phyloP scores from a whole-genome alignment of 2,888 invertebrate genomes.

The Epinotia brunnichana region DNA sequence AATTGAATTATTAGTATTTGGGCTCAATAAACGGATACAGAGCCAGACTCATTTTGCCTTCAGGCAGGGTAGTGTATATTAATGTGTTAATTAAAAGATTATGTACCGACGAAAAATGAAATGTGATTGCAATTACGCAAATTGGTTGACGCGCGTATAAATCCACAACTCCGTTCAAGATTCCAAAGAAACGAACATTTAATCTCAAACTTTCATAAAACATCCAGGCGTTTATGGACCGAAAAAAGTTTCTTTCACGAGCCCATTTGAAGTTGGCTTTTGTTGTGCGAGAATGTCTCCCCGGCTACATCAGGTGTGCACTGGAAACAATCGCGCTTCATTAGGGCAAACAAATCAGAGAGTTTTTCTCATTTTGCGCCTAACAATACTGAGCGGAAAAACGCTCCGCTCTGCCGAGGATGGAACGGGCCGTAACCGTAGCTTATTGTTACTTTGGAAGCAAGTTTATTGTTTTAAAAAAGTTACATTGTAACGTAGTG shows the following conservation, averaged over 20 bases:
- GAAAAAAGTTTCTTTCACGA: constrained; percentile 38
- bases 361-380: constrained; percentile 47
- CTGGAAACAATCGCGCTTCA: constrained; percentile 61
- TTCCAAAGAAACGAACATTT: constrained; percentile 27
- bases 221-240: constrained; percentile 37
- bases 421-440: not conserved
- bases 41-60: no score
- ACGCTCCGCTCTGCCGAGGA: constrained; percentile 3
- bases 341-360: constrained; percentile 55
- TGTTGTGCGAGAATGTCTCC: constrained; percentile 51
- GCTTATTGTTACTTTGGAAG: not conserved
- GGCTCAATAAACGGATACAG: no score
- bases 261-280: constrained; percentile 46
- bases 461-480: not conserved
- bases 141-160: constrained; percentile 18
- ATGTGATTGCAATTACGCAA: constrained; percentile 5
- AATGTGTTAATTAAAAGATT: not conserved
- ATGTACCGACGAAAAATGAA: not conserved
- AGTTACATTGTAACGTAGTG: not conserved
- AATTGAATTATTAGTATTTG: no score
- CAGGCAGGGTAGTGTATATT: no score
- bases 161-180: constrained; percentile 17
- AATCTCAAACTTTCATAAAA: constrained; percentile 35
- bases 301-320: constrained; percentile 56
- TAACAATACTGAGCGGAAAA: constrained; percentile 39